phyloP scores from a whole-genome alignment of 2,113 vertebrate species.

The Pseudopipra pipra region DNA sequence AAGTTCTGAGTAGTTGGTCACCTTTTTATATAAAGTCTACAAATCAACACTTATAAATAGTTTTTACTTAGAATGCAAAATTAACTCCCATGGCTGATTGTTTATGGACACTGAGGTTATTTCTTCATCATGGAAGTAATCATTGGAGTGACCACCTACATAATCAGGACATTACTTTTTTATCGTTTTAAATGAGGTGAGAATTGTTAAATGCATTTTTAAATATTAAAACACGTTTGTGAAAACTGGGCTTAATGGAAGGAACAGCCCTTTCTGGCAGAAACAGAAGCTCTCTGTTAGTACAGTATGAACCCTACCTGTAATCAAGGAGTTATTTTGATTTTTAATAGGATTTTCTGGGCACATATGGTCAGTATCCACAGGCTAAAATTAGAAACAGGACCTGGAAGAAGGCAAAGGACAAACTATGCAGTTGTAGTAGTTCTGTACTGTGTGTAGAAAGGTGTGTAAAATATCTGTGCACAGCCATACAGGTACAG shows the following conservation, averaged over 20 bases:
- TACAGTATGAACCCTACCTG: not conserved
- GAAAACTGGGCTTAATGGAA: not conserved
- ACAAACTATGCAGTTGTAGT: not conserved
- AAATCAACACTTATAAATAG: not conserved
- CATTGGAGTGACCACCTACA: not conserved
- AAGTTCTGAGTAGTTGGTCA: not conserved
- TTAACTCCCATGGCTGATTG: fast-evolving
- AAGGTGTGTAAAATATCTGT: not conserved
- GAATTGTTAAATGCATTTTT: not conserved
- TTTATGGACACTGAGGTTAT: not conserved
- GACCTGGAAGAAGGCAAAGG: not conserved
- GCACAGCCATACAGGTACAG: not conserved
- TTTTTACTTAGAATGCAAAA: not conserved
- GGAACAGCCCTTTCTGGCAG: not conserved
- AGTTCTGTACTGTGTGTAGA: not conserved
- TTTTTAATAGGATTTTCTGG: not conserved
- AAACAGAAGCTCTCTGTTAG: not conserved
- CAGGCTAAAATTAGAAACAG: not conserved
- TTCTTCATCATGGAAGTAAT: not conserved
- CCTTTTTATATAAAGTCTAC: not conserved
- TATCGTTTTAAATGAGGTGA: not conserved
- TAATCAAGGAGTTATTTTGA: not conserved
- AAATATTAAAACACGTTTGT: not conserved
- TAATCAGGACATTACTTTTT: not conserved
- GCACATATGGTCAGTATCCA: not conserved